These are phyloP conservation scores for Pectinophora gossypiella DNA, from an alignment of 1,140 invertebrate species.

Conservation along the genomic window DNA sequence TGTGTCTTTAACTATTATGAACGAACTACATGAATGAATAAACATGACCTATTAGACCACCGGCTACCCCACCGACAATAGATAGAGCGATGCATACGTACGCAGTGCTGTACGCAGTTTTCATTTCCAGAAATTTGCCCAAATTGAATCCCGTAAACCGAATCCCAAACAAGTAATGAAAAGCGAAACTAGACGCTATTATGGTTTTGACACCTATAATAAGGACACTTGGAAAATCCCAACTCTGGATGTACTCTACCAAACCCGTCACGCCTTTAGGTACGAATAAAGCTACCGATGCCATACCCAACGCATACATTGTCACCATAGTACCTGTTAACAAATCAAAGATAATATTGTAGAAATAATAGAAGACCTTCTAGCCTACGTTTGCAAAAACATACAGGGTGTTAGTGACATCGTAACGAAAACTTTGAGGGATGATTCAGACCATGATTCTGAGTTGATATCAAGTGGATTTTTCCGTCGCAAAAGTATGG, in stretches of 20 bases:
- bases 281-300: conserved; percentile 38
- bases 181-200: conserved; percentile 36
- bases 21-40: neutral
- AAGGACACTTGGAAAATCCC: too few species aligned
- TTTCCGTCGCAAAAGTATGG: too few species aligned
- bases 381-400: too few species aligned
- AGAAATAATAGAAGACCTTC: too few species aligned
- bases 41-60: neutral
- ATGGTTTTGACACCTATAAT: too few species aligned
- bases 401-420: too few species aligned
- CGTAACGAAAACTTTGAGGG: too few species aligned
- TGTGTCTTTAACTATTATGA: neutral
- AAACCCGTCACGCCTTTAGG: conserved; percentile 49
- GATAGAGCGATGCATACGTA: neutral
- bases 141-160: conserved; percentile 41
- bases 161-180: conserved; percentile 49
- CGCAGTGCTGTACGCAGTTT: neutral
- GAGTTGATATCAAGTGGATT: too few species aligned
- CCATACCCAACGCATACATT: conserved; percentile 31
- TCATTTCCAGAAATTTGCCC: conserved; percentile 28
- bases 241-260: conserved; percentile 54
- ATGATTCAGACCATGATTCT: too few species aligned
- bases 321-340: conserved; percentile 41
- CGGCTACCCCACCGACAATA: neutral
- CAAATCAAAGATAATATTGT: too few species aligned